Base-by-base conservation (phyloP, 2,888 invertebrate species). In the Drosophila macrothrix region DNA sequence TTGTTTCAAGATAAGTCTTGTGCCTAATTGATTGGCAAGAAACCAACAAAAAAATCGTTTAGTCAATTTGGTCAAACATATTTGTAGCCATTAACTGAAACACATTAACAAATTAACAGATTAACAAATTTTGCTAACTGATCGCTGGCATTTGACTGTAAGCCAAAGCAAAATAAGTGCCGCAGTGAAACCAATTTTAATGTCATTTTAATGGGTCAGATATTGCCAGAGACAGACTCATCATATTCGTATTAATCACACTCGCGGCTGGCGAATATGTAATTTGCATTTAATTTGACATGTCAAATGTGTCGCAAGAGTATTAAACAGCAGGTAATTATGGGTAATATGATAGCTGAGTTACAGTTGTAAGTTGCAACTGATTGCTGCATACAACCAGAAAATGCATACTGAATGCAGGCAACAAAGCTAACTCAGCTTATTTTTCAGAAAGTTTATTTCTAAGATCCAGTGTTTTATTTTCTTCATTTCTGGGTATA, bases 271-370 rank as follows among this genome's bases (percentile, higher is more conserved):
- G 50, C 31, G 53, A 81, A 82, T 84, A 70, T 82, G 67, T 78
- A 85, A 90, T 90, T 90, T 88, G 85, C 88, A 87, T 90, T 90
- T 90, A 81, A 91, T 91, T 90, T 91, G 90, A 88, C 83, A 82
- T 86, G 77, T 72, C 76, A 69, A 77, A 80, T 80, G 76, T 73
- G 76, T 74, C 67, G 55, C 41, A 60, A 50, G 55, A 61, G 68
- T 55, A 64, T 61, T 58, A 43, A 33, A 53, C 58, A 52, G 25
- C 60, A 41, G 67, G 62, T 71, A 73, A 76, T 84, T 84, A 66
- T 54, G 65, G 64, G 59, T 58, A 70, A 66, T 35, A 55, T 71
- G 70, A 52, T 37, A 63, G 69, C 41, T 37, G 37, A 54, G 41
- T 41, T 49, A 65, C 56, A 10, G 16, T 5, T 25, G 25, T 22